Evolutionary conservation across 2,113 vertebrate genomes (phyloP).

Genomic region (Poeciliopsis prolifica): DNA sequence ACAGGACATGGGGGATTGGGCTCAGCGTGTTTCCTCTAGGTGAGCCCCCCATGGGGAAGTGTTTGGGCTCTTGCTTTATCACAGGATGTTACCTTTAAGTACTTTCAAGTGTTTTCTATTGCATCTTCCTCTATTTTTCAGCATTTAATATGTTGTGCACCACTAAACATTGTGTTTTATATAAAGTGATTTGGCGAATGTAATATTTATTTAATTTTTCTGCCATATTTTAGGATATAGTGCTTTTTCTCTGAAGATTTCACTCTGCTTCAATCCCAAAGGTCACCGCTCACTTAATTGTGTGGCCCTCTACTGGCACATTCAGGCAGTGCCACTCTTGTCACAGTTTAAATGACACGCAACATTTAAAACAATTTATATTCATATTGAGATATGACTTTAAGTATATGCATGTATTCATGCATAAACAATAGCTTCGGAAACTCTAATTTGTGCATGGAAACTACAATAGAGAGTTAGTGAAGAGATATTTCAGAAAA

Average conservation of each 20-base stretch:
- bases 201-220: neutral
- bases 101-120: neutral
- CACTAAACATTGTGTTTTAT: neutral
- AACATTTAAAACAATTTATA: neutral
- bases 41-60: slow-evolving; percentile 36
- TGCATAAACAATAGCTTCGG: neutral
- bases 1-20: slow-evolving; percentile 56
- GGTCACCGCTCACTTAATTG: slow-evolving; percentile 20
- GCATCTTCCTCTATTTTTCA: neutral
- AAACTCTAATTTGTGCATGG: neutral
- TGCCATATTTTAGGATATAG: neutral
- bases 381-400: neutral
- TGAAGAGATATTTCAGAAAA: slow-evolving; percentile 3
- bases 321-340: slow-evolving; percentile 29
- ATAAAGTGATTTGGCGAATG: too few species aligned
- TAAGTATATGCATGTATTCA: neutral
- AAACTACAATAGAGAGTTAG: neutral
- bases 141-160: too few species aligned
- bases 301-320: slow-evolving; percentile 65
- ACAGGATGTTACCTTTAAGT: slow-evolving; percentile 6
- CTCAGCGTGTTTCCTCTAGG: slow-evolving; percentile 43
- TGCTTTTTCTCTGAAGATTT: neutral
- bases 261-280: neutral
- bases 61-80: slow-evolving; percentile 15
- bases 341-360: neutral